Percentiles rank a stretch among this genome's conserved stretches.
Conservation (phyloP, 2,797 vertebrate species). For the Rallus crepitans region DNA sequence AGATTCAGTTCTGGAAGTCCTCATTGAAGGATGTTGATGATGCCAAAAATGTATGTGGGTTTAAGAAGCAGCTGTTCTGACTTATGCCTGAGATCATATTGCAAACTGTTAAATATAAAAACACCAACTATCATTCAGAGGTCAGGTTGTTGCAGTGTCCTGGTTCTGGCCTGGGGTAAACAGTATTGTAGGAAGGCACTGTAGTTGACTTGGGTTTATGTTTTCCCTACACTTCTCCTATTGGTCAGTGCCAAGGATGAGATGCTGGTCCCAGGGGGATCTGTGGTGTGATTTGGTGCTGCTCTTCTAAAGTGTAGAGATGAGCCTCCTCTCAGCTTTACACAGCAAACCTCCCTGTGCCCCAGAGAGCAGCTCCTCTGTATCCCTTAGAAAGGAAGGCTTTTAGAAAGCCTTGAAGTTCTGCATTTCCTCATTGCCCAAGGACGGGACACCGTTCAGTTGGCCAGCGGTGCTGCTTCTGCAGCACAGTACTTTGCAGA, state of each 20-base stretch:
- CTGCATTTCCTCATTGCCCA: not conserved
- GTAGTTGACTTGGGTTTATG: not conserved
- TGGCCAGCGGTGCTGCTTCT: not conserved
- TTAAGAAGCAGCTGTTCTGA: not conserved
- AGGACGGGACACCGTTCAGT: not conserved
- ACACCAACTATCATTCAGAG: not conserved
- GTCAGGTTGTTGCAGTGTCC: not conserved
- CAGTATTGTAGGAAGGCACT: not conserved
- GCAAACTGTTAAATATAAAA: not conserved
- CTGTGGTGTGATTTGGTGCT: not conserved
- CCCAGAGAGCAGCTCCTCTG: not conserved
- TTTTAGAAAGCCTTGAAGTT: not conserved
- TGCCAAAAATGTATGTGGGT: not conserved
- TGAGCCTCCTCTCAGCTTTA: not conserved
- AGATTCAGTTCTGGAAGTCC: not conserved
- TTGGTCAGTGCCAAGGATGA: not conserved
- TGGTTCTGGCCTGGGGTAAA: not conserved
- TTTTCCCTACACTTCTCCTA: not conserved
- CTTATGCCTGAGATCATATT: not conserved
- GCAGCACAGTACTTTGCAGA: not conserved
- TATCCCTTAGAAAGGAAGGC: not conserved
- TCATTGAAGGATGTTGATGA: not conserved
- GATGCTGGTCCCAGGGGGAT: not conserved
- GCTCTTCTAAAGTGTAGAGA: not conserved
- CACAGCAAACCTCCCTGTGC: not conserved